Evolutionary conservation across 1,140 invertebrate species (phyloP).

Genomic region (Oryctes rhinoceros): DNA sequence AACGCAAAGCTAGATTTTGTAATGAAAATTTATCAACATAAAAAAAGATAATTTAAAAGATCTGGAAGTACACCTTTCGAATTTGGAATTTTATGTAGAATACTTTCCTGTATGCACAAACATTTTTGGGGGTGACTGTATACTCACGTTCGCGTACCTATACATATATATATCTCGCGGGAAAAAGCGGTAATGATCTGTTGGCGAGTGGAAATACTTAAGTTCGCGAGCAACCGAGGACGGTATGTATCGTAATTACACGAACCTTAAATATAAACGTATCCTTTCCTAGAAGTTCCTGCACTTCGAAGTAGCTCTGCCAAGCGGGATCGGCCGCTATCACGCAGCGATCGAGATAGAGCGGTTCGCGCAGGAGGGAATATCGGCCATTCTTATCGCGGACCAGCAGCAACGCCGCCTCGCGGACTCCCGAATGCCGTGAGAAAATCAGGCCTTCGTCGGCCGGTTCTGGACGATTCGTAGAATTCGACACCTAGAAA

Average conservation of each 20-base stretch:
- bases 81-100: too few species aligned
- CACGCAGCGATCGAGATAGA: constrained; percentile 89
- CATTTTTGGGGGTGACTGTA: too few species aligned
- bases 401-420: constrained; percentile 86
- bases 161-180: background rate
- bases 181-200: constrained; percentile 22
- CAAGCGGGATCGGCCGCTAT: constrained; percentile 85
- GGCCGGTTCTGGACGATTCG: constrained; percentile 46
- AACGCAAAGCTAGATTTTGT: too few species aligned
- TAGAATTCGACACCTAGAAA: constrained; percentile 38
- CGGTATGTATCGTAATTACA: constrained; percentile 12
- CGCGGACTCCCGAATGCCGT: constrained; percentile 75
- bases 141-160: background rate
- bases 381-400: constrained; percentile 91
- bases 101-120: too few species aligned
- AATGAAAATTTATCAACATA: too few species aligned
- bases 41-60: too few species aligned
- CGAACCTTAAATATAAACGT: constrained; percentile 92
- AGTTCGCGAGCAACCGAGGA: background rate
- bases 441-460: constrained; percentile 67
- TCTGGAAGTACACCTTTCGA: too few species aligned
- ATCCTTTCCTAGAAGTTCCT: constrained; percentile 92
- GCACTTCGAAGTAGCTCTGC: constrained; percentile 94
- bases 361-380: constrained; percentile 85
- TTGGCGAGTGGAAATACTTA: constrained; percentile 27